Conservation (phyloP, 1,140 invertebrate genomes). For the Mesaphorura yosii region DNA sequence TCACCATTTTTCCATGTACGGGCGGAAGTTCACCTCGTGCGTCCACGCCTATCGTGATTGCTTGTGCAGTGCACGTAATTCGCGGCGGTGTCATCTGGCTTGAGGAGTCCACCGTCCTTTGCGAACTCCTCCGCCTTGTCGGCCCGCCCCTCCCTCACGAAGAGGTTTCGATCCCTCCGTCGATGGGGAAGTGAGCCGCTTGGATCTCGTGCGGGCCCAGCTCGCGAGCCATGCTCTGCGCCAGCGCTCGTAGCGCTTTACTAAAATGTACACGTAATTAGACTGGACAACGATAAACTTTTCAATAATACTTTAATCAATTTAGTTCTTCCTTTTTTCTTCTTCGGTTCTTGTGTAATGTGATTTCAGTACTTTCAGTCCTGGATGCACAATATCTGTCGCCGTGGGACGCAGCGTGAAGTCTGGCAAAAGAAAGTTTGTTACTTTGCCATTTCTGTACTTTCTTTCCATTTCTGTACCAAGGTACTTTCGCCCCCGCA, state of each 20-base stretch:
- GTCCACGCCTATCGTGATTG: not conserved
- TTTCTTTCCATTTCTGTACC: too few species aligned
- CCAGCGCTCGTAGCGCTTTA: not conserved
- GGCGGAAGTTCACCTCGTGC: not conserved
- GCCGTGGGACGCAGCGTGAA: too few species aligned
- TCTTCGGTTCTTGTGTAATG: too few species aligned
- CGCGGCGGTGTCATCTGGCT: not conserved
- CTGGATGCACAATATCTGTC: too few species aligned
- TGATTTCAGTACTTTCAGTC: too few species aligned
- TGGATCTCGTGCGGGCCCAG: not conserved
- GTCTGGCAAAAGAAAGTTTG: too few species aligned
- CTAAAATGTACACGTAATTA: too few species aligned
- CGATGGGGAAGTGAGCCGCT: not conserved
- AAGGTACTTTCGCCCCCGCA: not conserved
- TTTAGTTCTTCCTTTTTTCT: too few species aligned
- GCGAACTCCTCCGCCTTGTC: not conserved
- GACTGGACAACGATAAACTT: too few species aligned
- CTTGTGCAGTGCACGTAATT: not conserved
- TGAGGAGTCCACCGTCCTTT: not conserved
- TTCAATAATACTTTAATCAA: too few species aligned
- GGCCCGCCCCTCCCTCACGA: not conserved
- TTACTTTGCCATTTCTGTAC: too few species aligned
- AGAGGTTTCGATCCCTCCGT: not conserved
- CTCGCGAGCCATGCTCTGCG: not conserved
- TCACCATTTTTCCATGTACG: constrained; percentile 2